Evolutionary conservation across 2,113 vertebrate species (phyloP).

Genomic region (Nycticorax nycticorax): DNA sequence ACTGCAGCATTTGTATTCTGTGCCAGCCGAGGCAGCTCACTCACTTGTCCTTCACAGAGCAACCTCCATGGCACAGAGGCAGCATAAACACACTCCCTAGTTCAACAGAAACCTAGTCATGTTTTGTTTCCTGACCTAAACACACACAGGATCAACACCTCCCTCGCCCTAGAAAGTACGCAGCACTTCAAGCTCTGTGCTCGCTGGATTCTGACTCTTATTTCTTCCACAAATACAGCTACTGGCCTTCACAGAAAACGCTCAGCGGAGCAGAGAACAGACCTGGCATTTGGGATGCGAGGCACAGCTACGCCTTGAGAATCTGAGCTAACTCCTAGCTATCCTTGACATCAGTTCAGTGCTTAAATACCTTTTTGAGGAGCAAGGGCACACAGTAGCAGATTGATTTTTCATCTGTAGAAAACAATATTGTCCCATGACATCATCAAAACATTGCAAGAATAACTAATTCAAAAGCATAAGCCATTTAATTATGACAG

Average conservation of each 20-base stretch:
- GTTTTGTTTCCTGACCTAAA: constrained; percentile 1
- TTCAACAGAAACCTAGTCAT: background rate
- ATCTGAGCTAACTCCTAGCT: background rate
- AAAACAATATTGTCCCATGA: background rate
- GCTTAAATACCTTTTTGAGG: background rate
- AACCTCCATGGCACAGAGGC: background rate
- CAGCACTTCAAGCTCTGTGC: background rate
- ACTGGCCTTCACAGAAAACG: background rate
- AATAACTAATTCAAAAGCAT: background rate
- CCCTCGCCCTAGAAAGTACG: background rate
- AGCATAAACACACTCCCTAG: background rate
- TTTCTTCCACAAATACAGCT: background rate
- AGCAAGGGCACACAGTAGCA: background rate
- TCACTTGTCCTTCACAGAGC: background rate
- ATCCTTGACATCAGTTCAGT: background rate
- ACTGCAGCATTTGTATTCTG: background rate
- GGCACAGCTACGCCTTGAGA: background rate
- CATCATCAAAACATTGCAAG: background rate
- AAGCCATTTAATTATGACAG: background rate
- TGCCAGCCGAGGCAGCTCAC: background rate
- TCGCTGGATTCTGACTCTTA: background rate
- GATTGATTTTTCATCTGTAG: background rate
- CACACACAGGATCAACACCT: background rate
- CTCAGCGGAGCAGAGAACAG: background rate
- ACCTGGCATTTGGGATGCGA: fast-evolving